phyloP scores from a whole-genome alignment of 2,113 vertebrate genomes.

The Mesitornis unicolor region DNA sequence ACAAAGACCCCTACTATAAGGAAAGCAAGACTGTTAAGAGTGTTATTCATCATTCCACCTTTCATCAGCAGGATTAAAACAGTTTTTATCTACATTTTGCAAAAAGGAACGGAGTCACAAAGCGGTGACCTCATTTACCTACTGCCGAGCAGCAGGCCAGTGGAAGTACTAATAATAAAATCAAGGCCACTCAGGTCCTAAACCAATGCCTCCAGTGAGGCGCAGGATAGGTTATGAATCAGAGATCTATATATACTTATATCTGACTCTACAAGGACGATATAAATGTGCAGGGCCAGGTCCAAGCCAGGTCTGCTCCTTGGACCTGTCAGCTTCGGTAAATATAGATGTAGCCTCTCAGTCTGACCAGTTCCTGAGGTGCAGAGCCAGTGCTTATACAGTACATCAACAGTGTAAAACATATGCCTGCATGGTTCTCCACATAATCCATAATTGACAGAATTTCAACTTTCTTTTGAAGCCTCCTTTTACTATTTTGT shows the following conservation, averaged over 20 bases:
- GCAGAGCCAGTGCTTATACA: not conserved
- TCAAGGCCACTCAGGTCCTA: conserved; percentile 51
- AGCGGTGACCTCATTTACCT: conserved; percentile 62
- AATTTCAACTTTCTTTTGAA: not conserved
- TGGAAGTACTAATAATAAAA: conserved; percentile 59
- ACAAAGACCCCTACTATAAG: conserved; percentile 46
- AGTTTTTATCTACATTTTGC: conserved; percentile 63
- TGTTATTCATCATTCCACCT: conserved; percentile 49
- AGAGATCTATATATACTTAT: not conserved
- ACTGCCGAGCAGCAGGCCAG: conserved; percentile 48
- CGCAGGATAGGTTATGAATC: conserved; percentile 1
- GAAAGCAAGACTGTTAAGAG: conserved; percentile 40
- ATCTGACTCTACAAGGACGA: conserved; percentile 10
- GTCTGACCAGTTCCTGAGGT: not conserved
- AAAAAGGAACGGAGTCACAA: conserved; percentile 26
- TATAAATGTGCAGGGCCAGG: not conserved
- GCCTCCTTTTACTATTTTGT: not conserved
- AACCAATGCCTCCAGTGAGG: conserved; percentile 17
- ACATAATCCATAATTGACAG: not conserved
- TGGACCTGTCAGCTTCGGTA: not conserved
- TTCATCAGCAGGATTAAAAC: conserved; percentile 66
- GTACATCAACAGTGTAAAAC: not conserved
- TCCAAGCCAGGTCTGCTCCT: not conserved
- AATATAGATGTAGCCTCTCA: not conserved
- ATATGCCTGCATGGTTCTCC: not conserved